A percentile compares a stretch with the other conserved stretches of the same genome.
These are phyloP conservation scores for Chloroceryle inda DNA, from an alignment of 2,797 vertebrate species.

Conservation along the genomic window DNA sequence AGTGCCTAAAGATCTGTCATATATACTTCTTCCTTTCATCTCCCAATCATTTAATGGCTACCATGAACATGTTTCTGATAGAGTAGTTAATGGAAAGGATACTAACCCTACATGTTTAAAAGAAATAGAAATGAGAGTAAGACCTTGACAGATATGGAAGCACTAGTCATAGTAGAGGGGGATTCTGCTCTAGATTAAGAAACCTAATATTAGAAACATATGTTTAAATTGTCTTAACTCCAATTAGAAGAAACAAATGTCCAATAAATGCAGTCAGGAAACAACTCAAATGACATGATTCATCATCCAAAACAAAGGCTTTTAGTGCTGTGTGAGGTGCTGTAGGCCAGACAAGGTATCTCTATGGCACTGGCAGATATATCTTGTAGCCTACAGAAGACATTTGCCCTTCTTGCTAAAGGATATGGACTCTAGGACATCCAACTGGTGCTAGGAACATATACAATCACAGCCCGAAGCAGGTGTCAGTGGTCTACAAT, in stretches of 20 bases:
- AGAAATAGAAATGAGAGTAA: background rate
- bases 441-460: background rate
- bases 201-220: background rate
- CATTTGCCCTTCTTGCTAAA: background rate
- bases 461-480: background rate
- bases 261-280: background rate
- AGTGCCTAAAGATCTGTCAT: too few relatives aligned
- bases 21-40: too few relatives aligned
- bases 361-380: background rate
- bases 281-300: background rate
- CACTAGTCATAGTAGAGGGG: background rate
- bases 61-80: background rate
- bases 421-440: background rate
- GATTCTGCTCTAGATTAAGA: background rate
- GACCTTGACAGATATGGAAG: background rate
- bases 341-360: background rate
- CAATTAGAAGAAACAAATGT: background rate
- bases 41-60: too few relatives aligned
- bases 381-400: background rate
- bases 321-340: background rate
- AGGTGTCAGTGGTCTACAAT: background rate
- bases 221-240: background rate
- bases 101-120: accelerated
- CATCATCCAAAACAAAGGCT: background rate
- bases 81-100: background rate